Evolutionary conservation across 2,888 invertebrate genomes (phyloP), one percentile per base, ranked within the genome.

Genomic region (Drosophila mercatorum): DNA sequence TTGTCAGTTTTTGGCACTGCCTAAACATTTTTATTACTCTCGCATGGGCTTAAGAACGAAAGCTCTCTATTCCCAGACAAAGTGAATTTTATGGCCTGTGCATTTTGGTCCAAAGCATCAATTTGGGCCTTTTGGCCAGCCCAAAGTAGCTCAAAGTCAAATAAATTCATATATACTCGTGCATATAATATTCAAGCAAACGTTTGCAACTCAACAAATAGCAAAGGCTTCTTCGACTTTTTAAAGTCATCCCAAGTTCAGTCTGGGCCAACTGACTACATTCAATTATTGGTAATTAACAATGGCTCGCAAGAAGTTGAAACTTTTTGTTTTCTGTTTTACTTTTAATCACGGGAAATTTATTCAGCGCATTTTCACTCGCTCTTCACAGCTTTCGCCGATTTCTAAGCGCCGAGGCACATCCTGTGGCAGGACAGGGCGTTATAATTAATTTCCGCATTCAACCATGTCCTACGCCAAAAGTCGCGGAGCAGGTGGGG

Each of bases 401-500:
- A 4, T 38, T 55, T 38, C 44, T 10, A 38, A 17, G 44, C 26
- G 55, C n/a, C 31, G 43, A 3, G 36, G 31, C 44, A 8, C 14
- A 12, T 36, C 31, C 51, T 31, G 44, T 55, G 43, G 41, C 47
- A 26, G 28, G 47, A 64, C 28, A 11, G 10, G 40, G 17, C 38
- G 51, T 47, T 64, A 62, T 81, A 81, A 81, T 81, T 81, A 77
- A 82, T 82, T 82, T 80, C 52, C 68, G 60, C 61, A 66, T 51
- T 63, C 59, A 59, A 34, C 53, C 55, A 67, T 60, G 52, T 72
- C 47, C 46, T 60, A 41, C 61, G 43, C 52, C 51, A 72, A 62
- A 47, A 63, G 58, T 59, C 47, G 61, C 66, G 28, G 41, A 36
- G 43, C 2, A 10, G 51, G 22, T 26, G 52, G 36, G n/a, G 26